These are phyloP conservation scores for Xylocampa areola DNA, from an alignment of 2,888 invertebrate genomes.

Conservation along the genomic window DNA sequence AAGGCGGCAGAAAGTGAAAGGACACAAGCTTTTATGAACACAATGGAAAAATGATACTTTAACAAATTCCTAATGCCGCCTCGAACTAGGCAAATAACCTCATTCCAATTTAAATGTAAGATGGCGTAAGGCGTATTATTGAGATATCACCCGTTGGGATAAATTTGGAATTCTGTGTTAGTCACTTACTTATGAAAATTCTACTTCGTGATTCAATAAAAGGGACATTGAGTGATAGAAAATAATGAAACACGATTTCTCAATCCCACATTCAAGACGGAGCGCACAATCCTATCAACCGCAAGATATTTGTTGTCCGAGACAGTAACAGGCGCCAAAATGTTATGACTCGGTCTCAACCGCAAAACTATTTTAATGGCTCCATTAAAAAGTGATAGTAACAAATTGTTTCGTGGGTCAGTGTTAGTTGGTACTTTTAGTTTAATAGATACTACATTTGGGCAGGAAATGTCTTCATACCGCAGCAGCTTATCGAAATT, in stretches of 20 bases:
- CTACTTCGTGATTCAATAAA: conserved; percentile 62
- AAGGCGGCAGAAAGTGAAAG: conserved; percentile 71
- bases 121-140: conserved; percentile 49
- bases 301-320: conserved; percentile 79
- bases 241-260: conserved; percentile 75
- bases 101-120: conserved; percentile 53
- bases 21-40: conserved; percentile 68
- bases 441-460: conserved; percentile 63
- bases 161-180: conserved; percentile 63
- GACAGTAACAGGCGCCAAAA: conserved; percentile 78
- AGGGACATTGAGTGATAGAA: conserved; percentile 66
- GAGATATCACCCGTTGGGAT: conserved; percentile 32
- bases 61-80: conserved; percentile 68
- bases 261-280: conserved; percentile 67
- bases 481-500: conserved; percentile 62
- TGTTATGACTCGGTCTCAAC: conserved; percentile 78
- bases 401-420: conserved; percentile 81
- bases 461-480: conserved; percentile 75
- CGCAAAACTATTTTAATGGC: conserved; percentile 85
- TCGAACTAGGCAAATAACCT: conserved; percentile 65
- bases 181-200: conserved; percentile 66
- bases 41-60: conserved; percentile 79
- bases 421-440: conserved; percentile 60
- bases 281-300: conserved; percentile 73
- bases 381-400: conserved; percentile 87